Percentiles rank a stretch among this genome's conserved stretches.
Conservation (phyloP, 2,113 vertebrate genomes). For the Morone chrysops region DNA sequence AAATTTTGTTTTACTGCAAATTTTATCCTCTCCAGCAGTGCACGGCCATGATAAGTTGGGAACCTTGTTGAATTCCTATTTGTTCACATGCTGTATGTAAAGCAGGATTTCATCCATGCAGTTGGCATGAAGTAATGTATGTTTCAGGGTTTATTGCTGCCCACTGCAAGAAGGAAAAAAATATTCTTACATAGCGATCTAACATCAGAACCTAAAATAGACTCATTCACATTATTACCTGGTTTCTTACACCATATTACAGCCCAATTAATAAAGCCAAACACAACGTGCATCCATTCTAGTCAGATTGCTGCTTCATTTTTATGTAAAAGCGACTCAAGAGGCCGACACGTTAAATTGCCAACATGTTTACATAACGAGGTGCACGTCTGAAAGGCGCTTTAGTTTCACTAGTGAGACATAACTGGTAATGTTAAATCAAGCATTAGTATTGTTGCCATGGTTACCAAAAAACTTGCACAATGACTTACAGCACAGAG, state of each 20-base stretch:
- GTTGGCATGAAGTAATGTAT: not conserved
- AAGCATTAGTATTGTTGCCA: slow-evolving; percentile 24
- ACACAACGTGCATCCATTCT: not conserved
- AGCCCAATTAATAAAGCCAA: not conserved
- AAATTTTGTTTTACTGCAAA: not conserved
- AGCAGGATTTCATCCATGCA: not conserved
- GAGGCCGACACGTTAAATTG: not conserved
- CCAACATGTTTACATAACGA: not conserved
- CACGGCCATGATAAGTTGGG: too few species aligned
- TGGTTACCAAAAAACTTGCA: slow-evolving; percentile 20
- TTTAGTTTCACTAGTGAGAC: not conserved
- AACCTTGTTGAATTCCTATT: not conserved
- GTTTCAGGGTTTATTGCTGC: too few species aligned
- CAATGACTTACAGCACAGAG: not conserved
- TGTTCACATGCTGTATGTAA: not conserved
- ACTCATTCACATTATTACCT: not conserved
- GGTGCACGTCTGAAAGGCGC: not conserved
- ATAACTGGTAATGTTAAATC: not conserved
- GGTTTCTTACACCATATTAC: not conserved
- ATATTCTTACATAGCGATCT: not conserved
- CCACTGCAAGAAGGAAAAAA: not conserved
- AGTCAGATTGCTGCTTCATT: not conserved
- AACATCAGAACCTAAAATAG: not conserved
- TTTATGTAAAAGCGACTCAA: slow-evolving; percentile 5
- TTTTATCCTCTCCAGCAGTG: not conserved